Base-by-base conservation (phyloP, 2,888 invertebrate genomes). In the Microplitis manilae region DNA sequence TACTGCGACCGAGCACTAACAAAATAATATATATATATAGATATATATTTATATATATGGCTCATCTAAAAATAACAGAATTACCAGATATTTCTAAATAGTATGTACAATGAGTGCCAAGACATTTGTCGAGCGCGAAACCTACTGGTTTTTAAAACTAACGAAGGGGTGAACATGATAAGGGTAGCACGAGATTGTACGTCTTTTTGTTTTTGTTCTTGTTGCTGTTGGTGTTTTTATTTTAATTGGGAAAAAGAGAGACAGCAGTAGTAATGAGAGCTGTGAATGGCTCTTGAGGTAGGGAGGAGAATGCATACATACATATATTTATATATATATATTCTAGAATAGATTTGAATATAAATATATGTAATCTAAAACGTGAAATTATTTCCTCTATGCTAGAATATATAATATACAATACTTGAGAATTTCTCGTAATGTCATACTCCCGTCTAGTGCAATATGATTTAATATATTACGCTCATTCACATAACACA, bases 41-140 rank as follows among this genome's bases (percentile, higher is more conserved):
- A 67, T 50, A 50, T 50, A 50, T 50, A 13, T 50, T 13, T 50
- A 50, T 50, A 13, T 50, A 50, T 50, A 50, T 50, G 50, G 50
- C 50, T 50, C 50, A 72, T 81, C 79, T 77, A 73, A 79, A 80
- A 82, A 82, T 81, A 80, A 80, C 78, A 20, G 60, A 77, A 72
- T 79, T 74, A 41, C 75, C 75, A 68, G 17, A 68, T 84, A 83
- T 83, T 83, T 82, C 82, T 83, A 82, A 80, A 83, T 83, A 80
- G 80, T 83, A 83, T 82, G 81, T 83, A 85, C 83, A 85, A 83
- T 83, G 80, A 81, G 80, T 84, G 85, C 85, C 85, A 84, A 84
- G 81, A 83, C 81, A 81, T 83, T 78, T 64, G 20, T 64, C 64
- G 64, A 64, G 7, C 8, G 64, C 20, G 20, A 20, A 17, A 64